A percentile compares a stretch with the other conserved stretches of the same genome.
These are phyloP conservation scores for Prinia subflava DNA, from an alignment of 2,113 vertebrate genomes.

Conservation along the genomic window DNA sequence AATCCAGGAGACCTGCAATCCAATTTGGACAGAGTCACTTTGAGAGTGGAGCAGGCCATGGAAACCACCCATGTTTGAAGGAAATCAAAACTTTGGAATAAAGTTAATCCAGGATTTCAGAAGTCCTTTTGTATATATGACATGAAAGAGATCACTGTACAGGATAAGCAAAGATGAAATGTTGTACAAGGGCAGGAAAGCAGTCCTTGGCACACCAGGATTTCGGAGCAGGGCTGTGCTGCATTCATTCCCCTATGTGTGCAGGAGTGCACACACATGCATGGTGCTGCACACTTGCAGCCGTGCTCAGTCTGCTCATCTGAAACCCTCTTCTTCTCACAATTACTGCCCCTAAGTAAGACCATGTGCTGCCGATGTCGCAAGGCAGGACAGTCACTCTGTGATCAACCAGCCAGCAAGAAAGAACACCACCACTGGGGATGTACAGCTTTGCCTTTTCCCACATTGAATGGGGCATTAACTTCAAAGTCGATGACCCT, in stretches of 20 bases:
- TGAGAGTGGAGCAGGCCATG: background rate
- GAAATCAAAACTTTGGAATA: background rate
- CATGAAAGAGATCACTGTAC: background rate
- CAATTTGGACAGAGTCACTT: background rate
- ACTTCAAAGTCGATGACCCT: conserved; percentile 76
- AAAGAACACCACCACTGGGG: conserved; percentile 68
- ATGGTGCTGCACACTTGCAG: background rate
- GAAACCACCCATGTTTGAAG: background rate
- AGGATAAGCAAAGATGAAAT: background rate
- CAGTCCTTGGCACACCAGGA: background rate
- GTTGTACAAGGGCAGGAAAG: background rate
- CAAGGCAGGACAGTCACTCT: conserved; percentile 38
- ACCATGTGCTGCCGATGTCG: background rate
- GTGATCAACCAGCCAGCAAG: conserved; percentile 64
- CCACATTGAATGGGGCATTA: conserved; percentile 74
- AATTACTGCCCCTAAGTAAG: background rate
- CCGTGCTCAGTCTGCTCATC: rapidly evolving
- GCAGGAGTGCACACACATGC: background rate
- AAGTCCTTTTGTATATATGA: background rate
- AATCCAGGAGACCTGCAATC: background rate
- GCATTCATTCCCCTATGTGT: rapidly evolving
- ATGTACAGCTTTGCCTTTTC: conserved; percentile 69
- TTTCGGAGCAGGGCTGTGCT: background rate
- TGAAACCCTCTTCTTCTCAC: background rate
- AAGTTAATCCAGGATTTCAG: background rate